Evolutionary conservation across 2,888 invertebrate genomes (phyloP).

Genomic region (Morpho deidamia): DNA sequence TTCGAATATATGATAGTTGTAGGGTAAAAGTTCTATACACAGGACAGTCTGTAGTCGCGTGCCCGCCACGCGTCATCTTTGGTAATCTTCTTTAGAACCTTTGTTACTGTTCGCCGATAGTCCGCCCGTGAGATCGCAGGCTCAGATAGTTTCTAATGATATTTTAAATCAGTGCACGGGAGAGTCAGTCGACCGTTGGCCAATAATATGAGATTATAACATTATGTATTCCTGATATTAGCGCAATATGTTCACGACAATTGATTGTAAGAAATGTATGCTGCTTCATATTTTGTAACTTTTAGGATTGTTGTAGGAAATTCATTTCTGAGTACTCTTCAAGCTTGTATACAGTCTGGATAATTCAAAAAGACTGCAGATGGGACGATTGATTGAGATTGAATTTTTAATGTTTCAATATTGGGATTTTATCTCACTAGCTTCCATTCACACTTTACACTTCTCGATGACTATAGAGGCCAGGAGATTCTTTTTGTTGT

Average conservation of each 20-base stretch:
- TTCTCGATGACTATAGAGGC: too few relatives aligned
- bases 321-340: too few relatives aligned
- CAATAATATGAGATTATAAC: slow-evolving; percentile 15
- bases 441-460: too few relatives aligned
- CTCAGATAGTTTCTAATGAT: slow-evolving; percentile 73
- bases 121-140: slow-evolving; percentile 57
- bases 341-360: too few relatives aligned
- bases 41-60: slow-evolving; percentile 65
- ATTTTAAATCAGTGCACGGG: slow-evolving; percentile 70
- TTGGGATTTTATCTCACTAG: too few relatives aligned
- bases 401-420: too few relatives aligned
- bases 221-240: slow-evolving; percentile 4
- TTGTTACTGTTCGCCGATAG: slow-evolving; percentile 74
- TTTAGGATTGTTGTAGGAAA: too few relatives aligned
- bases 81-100: slow-evolving; percentile 75
- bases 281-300: background rate
- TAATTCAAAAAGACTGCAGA: too few relatives aligned
- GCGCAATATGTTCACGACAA: background rate
- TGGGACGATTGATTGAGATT: too few relatives aligned
- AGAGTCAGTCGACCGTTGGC: slow-evolving; percentile 24
- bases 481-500: too few relatives aligned
- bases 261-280: background rate
- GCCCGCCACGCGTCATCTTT: slow-evolving; percentile 63
- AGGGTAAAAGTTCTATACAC: slow-evolving; percentile 55
- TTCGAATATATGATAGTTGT: slow-evolving; percentile 21